Percentiles rank a stretch among this genome's conserved stretches.
phyloP scores from a whole-genome alignment of 2,113 vertebrate genomes.

The Poeciliopsis turrubarensis region DNA sequence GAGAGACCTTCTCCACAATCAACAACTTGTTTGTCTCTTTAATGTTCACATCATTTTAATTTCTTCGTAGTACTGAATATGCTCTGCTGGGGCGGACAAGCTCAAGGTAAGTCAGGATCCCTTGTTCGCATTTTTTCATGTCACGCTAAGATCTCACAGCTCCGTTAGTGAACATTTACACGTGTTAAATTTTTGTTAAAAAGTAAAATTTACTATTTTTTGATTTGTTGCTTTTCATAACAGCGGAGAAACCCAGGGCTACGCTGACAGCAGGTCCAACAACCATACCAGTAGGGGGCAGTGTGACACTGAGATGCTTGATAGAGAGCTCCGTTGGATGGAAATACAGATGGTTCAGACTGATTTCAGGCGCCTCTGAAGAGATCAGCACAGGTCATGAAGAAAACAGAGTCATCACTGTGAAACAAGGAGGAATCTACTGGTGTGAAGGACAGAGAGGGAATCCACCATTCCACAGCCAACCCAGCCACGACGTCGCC shows the following conservation, averaged over 20 bases:
- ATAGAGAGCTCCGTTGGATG: not conserved
- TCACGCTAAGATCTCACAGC: too few relatives aligned
- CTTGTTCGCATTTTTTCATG: too few relatives aligned
- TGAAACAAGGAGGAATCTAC: constrained; percentile 25
- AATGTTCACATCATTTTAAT: too few relatives aligned
- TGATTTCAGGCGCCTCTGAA: not conserved
- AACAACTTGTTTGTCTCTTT: too few relatives aligned
- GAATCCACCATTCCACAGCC: not conserved
- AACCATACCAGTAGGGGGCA: constrained; percentile 4
- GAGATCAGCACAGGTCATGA: not conserved
- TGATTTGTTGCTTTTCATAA: too few relatives aligned
- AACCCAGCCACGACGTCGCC: not conserved
- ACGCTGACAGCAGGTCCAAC: not conserved
- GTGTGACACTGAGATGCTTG: constrained; percentile 6
- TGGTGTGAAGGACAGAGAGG: constrained; percentile 13
- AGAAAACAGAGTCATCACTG: not conserved
- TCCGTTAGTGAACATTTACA: too few relatives aligned
- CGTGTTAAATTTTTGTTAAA: not conserved
- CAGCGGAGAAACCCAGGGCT: not conserved
- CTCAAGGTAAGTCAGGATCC: too few relatives aligned
- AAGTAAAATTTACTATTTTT: too few relatives aligned
- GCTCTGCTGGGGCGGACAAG: too few relatives aligned
- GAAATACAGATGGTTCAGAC: constrained; percentile 20
- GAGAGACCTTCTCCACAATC: too few relatives aligned
- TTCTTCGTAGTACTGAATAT: too few relatives aligned